Evolutionary conservation across 2,113 vertebrate genomes (phyloP), one percentile per base, ranked within the genome.

Genomic region (Nothocercus julius): DNA sequence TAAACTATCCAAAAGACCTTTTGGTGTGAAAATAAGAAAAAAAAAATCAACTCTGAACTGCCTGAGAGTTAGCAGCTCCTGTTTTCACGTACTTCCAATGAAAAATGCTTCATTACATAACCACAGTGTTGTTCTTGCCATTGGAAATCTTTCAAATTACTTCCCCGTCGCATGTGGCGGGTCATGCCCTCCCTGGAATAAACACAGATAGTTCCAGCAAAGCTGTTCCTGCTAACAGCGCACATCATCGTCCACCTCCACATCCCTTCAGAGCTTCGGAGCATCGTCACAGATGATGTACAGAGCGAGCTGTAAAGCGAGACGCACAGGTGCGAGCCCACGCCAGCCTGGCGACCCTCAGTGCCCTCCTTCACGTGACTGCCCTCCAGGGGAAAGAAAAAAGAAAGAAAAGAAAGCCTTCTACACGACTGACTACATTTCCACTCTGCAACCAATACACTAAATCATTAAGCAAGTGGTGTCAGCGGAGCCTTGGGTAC

Each of bases 381-480:
- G 66, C 64, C 34, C 10, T 69, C 40, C 49, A 61, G n/a, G 24
- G 8, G 53, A 62, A 72, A 40, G 12, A 49, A 49, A 49, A 11
- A 45, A 18, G 45, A 45, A 18, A 45, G 5, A 45, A 45, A 49
- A 24, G 24, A 24, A 22, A 49, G 49, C 21, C 49, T n/a, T 42
- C 56, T 79, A 5, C 25, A 83, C 58, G 66, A 82, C 69, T 68
- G 38, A 82, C 73, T 86, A 21, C 32, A 20, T 42, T 93, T 70
- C 61, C 22, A 62, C 89, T 34, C 64, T 93, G 47, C 87, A 93
- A 97, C 85, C 66, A 80, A 80, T 49, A 4, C 25, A 74, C 86
- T 96, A 88, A 95, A 97, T 94, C 92, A 96, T 25, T 27, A 94
- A 96, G 96, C 85, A 93, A 76, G 49, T 92, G 96, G 85, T 97